Conservation (phyloP, 2,797 vertebrate species). For the Sebastes hopkinsi region DNA sequence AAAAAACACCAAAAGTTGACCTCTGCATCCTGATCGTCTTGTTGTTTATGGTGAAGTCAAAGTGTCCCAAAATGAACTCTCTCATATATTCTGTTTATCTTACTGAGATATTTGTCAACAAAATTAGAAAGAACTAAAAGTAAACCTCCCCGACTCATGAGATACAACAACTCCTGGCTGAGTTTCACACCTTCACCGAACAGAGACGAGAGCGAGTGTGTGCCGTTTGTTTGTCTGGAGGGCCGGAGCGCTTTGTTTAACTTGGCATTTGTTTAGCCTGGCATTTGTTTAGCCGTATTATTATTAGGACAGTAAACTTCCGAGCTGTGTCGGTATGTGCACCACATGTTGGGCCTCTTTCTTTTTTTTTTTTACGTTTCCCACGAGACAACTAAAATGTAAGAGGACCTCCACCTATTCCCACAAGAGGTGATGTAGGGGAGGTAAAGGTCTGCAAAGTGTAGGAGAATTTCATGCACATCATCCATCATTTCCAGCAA, state of each 20-base stretch:
- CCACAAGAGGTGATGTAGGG: constrained; percentile 55
- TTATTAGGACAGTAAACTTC: constrained; percentile 77
- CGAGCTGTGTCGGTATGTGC: constrained; percentile 56
- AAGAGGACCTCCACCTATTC: constrained; percentile 70
- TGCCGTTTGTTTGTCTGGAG: constrained; percentile 45
- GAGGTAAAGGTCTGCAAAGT: constrained; percentile 55
- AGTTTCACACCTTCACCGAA: constrained; percentile 10
- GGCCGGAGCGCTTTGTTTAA: constrained; percentile 58
- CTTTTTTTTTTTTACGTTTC: constrained; percentile 41
- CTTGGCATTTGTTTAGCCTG: constrained; percentile 71
- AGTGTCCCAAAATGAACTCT: constrained; percentile 25
- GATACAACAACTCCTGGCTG: constrained; percentile 13
- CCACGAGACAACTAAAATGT: constrained; percentile 70
- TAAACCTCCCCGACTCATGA: constrained; percentile 11
- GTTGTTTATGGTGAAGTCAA: neutral
- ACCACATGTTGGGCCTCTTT: constrained; percentile 66
- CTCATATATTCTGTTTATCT: neutral
- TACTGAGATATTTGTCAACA: constrained; percentile 4
- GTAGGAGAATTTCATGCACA: constrained; percentile 67
- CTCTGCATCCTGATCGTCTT: neutral
- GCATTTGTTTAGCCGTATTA: constrained; percentile 70
- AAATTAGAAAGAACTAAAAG: neutral
- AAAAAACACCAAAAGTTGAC: neutral
- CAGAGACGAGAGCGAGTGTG: constrained; percentile 38
- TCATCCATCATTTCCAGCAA: constrained; percentile 71